Base-by-base conservation (phyloP, 1,140 invertebrate species). In the Paracyclopina nana region DNA sequence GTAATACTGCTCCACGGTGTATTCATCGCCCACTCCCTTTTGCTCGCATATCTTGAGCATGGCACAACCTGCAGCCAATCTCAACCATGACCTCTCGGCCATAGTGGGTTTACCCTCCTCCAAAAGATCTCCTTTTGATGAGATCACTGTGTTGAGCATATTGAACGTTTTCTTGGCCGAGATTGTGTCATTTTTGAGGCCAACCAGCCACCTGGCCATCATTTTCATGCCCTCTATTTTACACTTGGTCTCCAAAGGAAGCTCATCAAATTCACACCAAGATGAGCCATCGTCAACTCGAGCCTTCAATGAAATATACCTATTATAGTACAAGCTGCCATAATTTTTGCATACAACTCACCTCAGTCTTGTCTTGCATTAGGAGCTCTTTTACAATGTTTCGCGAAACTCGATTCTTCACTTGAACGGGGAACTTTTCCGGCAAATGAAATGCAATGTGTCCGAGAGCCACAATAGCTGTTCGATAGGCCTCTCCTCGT, bases 1-100 rank as follows among this genome's bases (percentile, higher is more conserved):
- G 61, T 90, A 90, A 68, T 91, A 96, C 66, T 95, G 90, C 59
- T 92, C 86, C 1, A 82, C 78, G 8, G 79, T 84, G 59, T 87
- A 87, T 60, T 92, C 82, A 67, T 95, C 88, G 14, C 86, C 83
- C 40, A 92, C 90, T 51, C 82, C 84, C 62, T 88, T 88, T 61
- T 92, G 86, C 61, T 95, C 87, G 65, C 85, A 90, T 30, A 95
- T 81, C 66, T 95, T 95, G 20, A 97, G 64, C 80, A 96, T 92
- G 12, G 86, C 86, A 62, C 80, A 83, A 22, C 87, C 90, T 25
- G 91, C 88, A 16, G 82, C 77, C 4, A 94, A 65, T 50, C 90
- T 72, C 26, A 97, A 61, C 74, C 88, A 85, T 6, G 88, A 82
- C 76, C 87, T 86, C 67, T 97, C 91, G 18, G 83, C 80, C 62